These are phyloP conservation scores for Bombus cullumanus DNA, from an alignment of 1,140 invertebrate genomes.

Conservation along the genomic window DNA sequence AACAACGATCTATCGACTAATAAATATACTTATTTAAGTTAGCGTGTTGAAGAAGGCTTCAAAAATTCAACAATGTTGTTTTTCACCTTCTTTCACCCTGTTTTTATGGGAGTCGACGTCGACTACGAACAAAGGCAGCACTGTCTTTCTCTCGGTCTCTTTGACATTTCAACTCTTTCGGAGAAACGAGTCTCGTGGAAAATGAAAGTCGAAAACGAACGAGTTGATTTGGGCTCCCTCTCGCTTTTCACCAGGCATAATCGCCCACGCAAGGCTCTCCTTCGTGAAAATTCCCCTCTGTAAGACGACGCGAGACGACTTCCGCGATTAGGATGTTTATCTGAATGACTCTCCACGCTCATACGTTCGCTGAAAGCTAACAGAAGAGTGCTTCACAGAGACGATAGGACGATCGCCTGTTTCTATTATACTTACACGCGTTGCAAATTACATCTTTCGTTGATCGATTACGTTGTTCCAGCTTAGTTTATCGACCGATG, in stretches of 20 bases:
- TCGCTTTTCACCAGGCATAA: background rate
- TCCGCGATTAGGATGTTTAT: conserved; percentile 5
- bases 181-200: conserved; percentile 22
- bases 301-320: background rate
- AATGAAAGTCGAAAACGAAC: conserved; percentile 50
- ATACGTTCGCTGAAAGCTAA: background rate
- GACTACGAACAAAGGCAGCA: conserved; percentile 45
- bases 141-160: conserved; percentile 38
- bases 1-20: too few relatives aligned
- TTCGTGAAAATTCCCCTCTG: conserved; percentile 8
- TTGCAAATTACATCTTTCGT: background rate
- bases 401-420: background rate
- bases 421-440: background rate
- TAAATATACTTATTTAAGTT: background rate
- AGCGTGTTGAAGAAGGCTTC: fast-evolving
- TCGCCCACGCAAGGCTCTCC: background rate
- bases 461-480: background rate
- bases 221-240: background rate
- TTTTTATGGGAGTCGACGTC: background rate
- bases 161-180: conserved; percentile 30
- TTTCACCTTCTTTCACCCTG: background rate
- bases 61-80: background rate
- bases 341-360: background rate
- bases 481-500: background rate
- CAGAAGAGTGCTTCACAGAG: too few relatives aligned